A percentile compares a stretch with the other conserved stretches of the same genome.
These are phyloP conservation scores for Pachycephala philippinensis DNA, from an alignment of 2,113 vertebrate genomes.

Conservation along the genomic window DNA sequence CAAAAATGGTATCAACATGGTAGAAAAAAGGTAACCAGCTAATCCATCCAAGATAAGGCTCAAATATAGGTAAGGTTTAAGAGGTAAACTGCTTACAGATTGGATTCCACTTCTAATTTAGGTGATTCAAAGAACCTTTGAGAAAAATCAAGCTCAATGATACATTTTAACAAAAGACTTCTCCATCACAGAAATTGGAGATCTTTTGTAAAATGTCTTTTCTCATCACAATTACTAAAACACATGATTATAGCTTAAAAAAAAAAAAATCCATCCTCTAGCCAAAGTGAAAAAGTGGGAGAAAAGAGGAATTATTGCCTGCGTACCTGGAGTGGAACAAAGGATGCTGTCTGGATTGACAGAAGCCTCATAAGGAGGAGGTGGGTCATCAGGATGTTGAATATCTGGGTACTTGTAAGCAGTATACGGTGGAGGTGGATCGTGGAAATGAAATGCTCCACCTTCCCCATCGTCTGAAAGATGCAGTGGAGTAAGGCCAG, in stretches of 20 bases:
- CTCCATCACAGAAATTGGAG: neutral
- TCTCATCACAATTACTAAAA: neutral
- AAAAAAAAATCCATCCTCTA: neutral
- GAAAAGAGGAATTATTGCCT: neutral
- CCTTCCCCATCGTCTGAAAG: slow-evolving; percentile 96
- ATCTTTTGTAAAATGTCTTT: neutral
- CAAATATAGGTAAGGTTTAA: neutral
- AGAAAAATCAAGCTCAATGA: neutral
- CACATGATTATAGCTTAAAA: neutral
- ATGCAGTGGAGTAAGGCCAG: slow-evolving; percentile 93
- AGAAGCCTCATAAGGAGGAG: slow-evolving; percentile 95
- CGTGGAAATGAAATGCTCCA: slow-evolving; percentile 96
- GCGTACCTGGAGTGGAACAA: slow-evolving; percentile 85
- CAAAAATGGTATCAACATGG: neutral
- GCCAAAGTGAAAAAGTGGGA: neutral
- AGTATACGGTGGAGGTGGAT: slow-evolving; percentile 93
- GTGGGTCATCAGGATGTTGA: slow-evolving; percentile 92
- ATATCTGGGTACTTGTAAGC: slow-evolving; percentile 97
- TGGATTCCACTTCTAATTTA: neutral
- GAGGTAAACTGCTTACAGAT: neutral
- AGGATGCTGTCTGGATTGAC: slow-evolving; percentile 89
- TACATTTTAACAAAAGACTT: neutral
- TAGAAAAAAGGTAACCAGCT: neutral
- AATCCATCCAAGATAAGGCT: neutral
- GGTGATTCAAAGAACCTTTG: neutral